Evolutionary conservation across 2,797 vertebrate species (phyloP), one percentile per base, ranked within the genome.

Genomic region (Cyclura pinguis): DNA sequence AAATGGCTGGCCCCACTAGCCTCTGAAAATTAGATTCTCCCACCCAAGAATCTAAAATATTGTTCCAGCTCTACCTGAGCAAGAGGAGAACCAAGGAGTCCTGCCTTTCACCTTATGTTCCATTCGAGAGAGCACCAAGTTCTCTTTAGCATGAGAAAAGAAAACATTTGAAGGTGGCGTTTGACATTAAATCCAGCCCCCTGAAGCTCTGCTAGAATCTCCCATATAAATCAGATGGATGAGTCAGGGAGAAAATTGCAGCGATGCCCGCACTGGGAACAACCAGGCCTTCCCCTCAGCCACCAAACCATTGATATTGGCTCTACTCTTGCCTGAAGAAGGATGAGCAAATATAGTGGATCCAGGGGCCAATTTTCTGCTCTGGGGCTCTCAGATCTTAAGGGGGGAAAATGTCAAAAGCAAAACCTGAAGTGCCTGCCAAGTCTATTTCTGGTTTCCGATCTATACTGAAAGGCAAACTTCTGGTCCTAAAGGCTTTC

Each of bases 131-230:
- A n/a, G 52, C 52, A 27, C n/a, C 32, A 84, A 32, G 72, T 47
- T 59, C 59, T 52, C 35, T 59, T 59, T 72, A 85, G 22, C 35
- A 72, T 16, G 42, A 74, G 35, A 90, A 27, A 90, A 38, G 35
- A 89, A 80, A 80, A 85, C n/a, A n/a, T 57, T 24, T 24, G 42
- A 77, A 77, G 47, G 24, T 35, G 7, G 42, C 57, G 52, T 84
- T 59, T 84, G 38, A 62, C 67, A 59, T n/a, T 55, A 85, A 85
- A 85, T 42, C 50, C 27, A 72, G 50, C 50, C 76, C n/a, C 85
- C 59, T 24, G 50, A n/a, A 27, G 73, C 82, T 38, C 42, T 27
- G 13, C 59, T 69, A 52, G 57, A 76, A 62, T 77, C 82, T 62
- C 72, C 18, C 72, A 35, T 55, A 29, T 42, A 8, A 57, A 5